Conservation (phyloP, 1,140 invertebrate genomes). For the Latrodectus geometricus region DNA sequence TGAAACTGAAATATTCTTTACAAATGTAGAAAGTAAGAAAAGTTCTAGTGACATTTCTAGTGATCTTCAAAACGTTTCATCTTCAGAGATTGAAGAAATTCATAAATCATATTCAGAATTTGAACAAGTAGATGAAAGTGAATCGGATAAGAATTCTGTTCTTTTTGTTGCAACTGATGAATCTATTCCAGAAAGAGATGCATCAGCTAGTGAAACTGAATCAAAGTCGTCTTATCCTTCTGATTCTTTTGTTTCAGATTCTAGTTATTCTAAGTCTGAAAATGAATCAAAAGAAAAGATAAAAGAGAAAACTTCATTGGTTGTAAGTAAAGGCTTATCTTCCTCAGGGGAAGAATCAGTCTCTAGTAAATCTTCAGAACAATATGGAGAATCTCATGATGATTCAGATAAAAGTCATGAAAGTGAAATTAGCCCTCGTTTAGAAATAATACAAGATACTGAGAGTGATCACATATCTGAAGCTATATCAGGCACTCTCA, state of each 20-base stretch:
- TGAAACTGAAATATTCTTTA: not conserved
- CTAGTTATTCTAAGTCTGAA: conserved; percentile 7
- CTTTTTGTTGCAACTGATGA: conserved; percentile 24
- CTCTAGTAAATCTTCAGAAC: not conserved
- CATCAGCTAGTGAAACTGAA: not conserved
- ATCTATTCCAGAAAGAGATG: not conserved
- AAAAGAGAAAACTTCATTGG: not conserved
- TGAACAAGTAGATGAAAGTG: conserved; percentile 25
- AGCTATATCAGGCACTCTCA: not conserved
- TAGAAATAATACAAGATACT: conserved; percentile 7
- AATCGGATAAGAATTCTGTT: conserved; percentile 9
- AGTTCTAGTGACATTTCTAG: not conserved
- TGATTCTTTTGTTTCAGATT: conserved; percentile 35
- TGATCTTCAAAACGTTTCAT: not conserved
- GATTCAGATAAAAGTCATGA: conserved; percentile 18
- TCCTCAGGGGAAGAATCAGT: not conserved
- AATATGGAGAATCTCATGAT: not conserved
- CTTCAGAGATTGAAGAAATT: not conserved
- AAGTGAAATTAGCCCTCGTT: not conserved
- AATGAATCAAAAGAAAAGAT: not conserved
- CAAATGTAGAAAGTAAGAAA: not conserved
- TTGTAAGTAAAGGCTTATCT: not conserved
- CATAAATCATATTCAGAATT: not conserved
- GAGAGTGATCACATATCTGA: conserved; percentile 19
- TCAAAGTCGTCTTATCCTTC: conserved; percentile 19